These are phyloP conservation scores for Aphidoletes aphidimyza DNA, from an alignment of 2,888 invertebrate species.

Conservation along the genomic window DNA sequence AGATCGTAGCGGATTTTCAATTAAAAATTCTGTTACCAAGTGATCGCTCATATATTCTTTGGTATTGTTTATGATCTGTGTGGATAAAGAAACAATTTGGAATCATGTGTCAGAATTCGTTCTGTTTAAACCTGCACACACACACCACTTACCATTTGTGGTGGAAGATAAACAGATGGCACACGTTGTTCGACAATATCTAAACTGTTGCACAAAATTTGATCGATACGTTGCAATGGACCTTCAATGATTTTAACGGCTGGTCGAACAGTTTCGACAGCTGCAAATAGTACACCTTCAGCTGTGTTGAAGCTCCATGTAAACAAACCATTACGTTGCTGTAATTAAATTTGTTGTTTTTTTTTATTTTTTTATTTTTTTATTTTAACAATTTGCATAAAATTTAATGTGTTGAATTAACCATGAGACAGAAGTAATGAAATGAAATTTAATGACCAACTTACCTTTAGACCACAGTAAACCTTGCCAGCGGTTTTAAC, in stretches of 20 bases:
- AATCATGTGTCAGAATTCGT: neutral
- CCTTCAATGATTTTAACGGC: slow-evolving; percentile 77
- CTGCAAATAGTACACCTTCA: slow-evolving; percentile 78
- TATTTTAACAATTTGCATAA: neutral
- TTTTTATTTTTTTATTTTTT: neutral
- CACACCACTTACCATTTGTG: slow-evolving; percentile 83
- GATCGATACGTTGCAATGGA: slow-evolving; percentile 79
- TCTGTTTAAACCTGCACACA: no score
- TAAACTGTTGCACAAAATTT: slow-evolving; percentile 82
- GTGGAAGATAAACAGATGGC: slow-evolving; percentile 84
- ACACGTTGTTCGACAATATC: slow-evolving; percentile 86
- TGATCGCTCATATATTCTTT: slow-evolving; percentile 78
- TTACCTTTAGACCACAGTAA: slow-evolving; percentile 81
- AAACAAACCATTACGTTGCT: slow-evolving; percentile 78
- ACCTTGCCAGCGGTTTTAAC: slow-evolving; percentile 79
- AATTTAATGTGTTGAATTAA: neutral
- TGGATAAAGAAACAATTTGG: neutral
- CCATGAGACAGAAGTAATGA: neutral
- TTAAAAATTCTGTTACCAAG: slow-evolving; percentile 47
- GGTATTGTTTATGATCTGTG: slow-evolving; percentile 82
- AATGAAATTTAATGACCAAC: neutral
- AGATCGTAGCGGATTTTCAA: neutral
- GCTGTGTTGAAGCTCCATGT: slow-evolving; percentile 81
- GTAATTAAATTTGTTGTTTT: slow-evolving; percentile 57
- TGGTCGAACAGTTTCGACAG: slow-evolving; percentile 79